Conservation (phyloP, 2,113 vertebrate genomes). For the Panthera leo region DNA sequence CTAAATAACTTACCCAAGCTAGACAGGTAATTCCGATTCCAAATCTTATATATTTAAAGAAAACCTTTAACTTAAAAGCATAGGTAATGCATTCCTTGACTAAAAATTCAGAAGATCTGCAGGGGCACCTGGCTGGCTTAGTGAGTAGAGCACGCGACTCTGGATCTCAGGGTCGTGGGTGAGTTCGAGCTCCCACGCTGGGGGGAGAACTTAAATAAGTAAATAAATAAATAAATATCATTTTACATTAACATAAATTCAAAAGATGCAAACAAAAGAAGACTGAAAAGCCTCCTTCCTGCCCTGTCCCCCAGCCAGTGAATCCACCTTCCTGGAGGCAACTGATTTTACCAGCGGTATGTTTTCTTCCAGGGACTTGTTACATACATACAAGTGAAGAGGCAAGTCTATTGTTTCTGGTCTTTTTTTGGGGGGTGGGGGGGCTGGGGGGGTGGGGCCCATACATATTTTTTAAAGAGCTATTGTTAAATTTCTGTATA, state of each 20-base stretch:
- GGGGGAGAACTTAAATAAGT: not conserved
- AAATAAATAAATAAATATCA: not conserved
- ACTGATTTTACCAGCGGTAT: not conserved
- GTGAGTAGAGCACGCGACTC: not conserved
- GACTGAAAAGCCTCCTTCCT: not conserved
- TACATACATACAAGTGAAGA: not conserved
- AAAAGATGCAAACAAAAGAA: conserved; percentile 4
- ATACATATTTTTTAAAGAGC: conserved; percentile 48
- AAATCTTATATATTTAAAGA: not conserved
- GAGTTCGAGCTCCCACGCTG: not conserved
- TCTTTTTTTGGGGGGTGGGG: not conserved
- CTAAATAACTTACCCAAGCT: not conserved
- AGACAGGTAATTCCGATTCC: not conserved
- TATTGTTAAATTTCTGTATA: not conserved
- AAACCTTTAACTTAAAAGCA: not conserved
- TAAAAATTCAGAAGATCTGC: not conserved
- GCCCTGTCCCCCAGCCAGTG: not conserved
- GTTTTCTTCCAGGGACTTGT: not conserved
- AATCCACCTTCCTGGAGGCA: not conserved
- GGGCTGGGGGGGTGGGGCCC: too few relatives aligned
- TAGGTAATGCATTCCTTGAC: not conserved
- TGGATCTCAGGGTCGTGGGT: not conserved
- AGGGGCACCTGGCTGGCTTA: not conserved
- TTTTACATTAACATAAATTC: not conserved
- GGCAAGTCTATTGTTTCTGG: not conserved